Evolutionary conservation across 2,888 invertebrate species (phyloP), one percentile per base, ranked within the genome.

Genomic region (Heteromyza rotundicornis): DNA sequence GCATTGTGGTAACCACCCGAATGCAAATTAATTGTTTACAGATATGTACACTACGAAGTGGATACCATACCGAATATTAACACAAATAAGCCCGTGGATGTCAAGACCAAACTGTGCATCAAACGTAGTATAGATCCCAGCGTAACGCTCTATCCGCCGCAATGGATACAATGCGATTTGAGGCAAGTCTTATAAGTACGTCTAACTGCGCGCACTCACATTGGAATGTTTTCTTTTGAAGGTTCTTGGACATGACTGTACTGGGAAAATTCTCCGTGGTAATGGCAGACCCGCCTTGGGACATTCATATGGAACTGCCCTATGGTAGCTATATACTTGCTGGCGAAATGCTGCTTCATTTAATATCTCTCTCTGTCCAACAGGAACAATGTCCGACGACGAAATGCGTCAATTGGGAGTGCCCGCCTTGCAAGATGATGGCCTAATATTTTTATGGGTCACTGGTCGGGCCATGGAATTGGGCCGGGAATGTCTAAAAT

Each of bases 271-370:
- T 97, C 85, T 94, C 97, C 0, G 97, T 98, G 2, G 95, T 98
- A 69, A 98, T 98, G 98, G 98, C 98, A 32, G 96, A 97, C 83
- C 97, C 97, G 0, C 98, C 98, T 0, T 98, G 98, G 98, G 98
- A 98, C 79, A 98, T 98, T 70, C 98, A 98, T 82, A 98, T 98
- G 98, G 98, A 98, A 83, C 85, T 98, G 51, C 98, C 98, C 0
- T 98, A 98, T 81, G 98, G 97, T 71, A 62, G n/a, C n/a, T n/a
- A n/a, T n/a, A n/a, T n/a, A n/a, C n/a, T n/a, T n/a, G n/a, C n/a
- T n/a, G n/a, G 10, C 10, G 17, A 20, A 24, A 7, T 19, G 1
- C 2, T 7, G 32, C 10, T 1, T 7, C 0, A 14, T 14, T 1
- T n/a, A 20, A 14, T 12, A 32, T 2, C 16, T 17, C 2, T 44